These are phyloP conservation scores for Laothoe populi DNA, from an alignment of 2,888 invertebrate genomes.

Conservation along the genomic window DNA sequence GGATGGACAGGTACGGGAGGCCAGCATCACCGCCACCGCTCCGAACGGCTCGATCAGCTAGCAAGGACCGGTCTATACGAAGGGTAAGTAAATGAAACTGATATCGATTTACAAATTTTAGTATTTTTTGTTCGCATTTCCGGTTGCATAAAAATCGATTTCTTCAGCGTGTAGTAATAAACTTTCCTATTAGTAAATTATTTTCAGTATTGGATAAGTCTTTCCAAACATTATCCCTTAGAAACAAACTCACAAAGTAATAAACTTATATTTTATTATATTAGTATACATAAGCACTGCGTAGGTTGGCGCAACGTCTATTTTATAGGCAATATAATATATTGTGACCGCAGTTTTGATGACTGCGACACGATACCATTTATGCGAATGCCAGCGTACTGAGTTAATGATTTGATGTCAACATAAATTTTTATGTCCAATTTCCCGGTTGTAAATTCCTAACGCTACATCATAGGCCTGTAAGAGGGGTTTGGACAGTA, in stretches of 20 bases:
- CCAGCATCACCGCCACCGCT: constrained; percentile 91
- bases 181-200: no score
- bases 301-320: constrained; percentile 8
- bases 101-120: no score
- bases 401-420: constrained; percentile 52
- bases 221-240: no score
- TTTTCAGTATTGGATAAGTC: no score
- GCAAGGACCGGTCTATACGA: constrained; percentile 87
- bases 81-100: constrained; percentile 77
- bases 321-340: constrained; percentile 25
- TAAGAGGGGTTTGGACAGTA: constrained; percentile 37
- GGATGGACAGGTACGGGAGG: constrained; percentile 97
- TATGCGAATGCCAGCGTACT: constrained; percentile 27
- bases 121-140: no score
- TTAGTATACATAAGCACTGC: neutral
- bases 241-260: no score
- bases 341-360: constrained; percentile 28
- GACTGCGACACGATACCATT: constrained; percentile 29
- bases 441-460: constrained; percentile 56
- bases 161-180: no score
- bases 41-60: constrained; percentile 75
- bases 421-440: constrained; percentile 56
- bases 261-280: no score
- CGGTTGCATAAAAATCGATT: no score
- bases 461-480: constrained; percentile 41